Percentiles rank a stretch among this genome's conserved stretches.
Evolutionary conservation across 2,113 vertebrate species (phyloP).

Genomic region (Mystacornis crossleyi): DNA sequence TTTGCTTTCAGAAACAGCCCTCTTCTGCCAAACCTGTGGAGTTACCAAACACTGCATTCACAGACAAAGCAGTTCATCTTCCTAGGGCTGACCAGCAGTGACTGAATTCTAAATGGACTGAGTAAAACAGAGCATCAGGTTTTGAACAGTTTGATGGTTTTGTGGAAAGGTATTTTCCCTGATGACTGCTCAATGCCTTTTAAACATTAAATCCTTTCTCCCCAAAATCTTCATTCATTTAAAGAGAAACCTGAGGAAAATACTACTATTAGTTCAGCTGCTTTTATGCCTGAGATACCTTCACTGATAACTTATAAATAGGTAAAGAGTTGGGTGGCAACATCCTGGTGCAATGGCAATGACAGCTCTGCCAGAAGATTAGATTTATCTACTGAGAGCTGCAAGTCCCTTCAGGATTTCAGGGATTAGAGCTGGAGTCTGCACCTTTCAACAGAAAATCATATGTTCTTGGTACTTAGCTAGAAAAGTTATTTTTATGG

Average conservation of each 20-base stretch:
- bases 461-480: not conserved
- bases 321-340: not conserved
- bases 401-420: not conserved
- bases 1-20: not conserved
- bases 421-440: not conserved
- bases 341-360: fast-evolving
- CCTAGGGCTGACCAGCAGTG: not conserved
- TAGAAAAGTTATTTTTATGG: not conserved
- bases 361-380: not conserved
- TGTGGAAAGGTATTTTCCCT: not conserved
- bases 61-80: not conserved
- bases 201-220: not conserved
- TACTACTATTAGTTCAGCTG: not conserved
- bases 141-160: not conserved
- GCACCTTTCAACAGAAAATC: not conserved
- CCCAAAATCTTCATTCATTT: not conserved
- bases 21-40: not conserved
- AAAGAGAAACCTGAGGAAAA: not conserved
- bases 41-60: not conserved
- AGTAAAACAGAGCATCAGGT: not conserved
- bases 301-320: not conserved
- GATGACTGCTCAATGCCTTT: not conserved
- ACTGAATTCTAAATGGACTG: not conserved
- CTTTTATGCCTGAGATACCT: not conserved
- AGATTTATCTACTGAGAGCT: not conserved